Conservation (phyloP, 2,113 vertebrate genomes). For the Malurus melanocephalus region DNA sequence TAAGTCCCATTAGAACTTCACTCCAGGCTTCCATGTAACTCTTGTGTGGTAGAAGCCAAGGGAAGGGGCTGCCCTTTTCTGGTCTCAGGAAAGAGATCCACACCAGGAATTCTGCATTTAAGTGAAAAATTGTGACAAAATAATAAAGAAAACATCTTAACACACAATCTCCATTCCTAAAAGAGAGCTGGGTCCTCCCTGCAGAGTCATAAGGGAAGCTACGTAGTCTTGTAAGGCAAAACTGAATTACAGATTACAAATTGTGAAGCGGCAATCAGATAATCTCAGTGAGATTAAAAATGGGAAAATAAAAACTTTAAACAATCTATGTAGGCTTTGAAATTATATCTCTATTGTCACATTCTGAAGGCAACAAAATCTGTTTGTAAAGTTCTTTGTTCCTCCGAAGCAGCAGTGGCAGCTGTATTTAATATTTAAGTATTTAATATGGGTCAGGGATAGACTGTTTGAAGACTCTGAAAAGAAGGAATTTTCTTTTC, state of each 20-base stretch:
- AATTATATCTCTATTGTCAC: background rate
- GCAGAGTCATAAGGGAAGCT: background rate
- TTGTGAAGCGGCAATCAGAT: background rate
- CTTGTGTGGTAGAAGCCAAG: background rate
- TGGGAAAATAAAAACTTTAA: background rate
- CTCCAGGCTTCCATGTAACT: background rate
- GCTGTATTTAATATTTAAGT: background rate
- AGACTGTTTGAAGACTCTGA: background rate
- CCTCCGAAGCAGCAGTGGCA: background rate
- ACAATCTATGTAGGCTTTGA: background rate
- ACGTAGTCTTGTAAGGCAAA: background rate
- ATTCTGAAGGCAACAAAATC: background rate
- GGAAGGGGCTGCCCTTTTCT: background rate
- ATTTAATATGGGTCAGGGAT: background rate
- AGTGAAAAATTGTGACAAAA: background rate
- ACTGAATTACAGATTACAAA: background rate
- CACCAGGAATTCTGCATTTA: rapidly evolving
- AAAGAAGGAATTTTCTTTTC: background rate
- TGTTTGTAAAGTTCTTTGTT: background rate
- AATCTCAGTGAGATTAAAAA: background rate
- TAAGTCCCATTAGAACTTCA: background rate
- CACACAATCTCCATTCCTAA: background rate
- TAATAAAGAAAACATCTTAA: background rate
- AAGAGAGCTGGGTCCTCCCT: background rate
- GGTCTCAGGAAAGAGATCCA: background rate